Percentiles rank a stretch among this genome's conserved stretches.
Conservation (phyloP, 2,113 vertebrate species). For the Corvus cornix region DNA sequence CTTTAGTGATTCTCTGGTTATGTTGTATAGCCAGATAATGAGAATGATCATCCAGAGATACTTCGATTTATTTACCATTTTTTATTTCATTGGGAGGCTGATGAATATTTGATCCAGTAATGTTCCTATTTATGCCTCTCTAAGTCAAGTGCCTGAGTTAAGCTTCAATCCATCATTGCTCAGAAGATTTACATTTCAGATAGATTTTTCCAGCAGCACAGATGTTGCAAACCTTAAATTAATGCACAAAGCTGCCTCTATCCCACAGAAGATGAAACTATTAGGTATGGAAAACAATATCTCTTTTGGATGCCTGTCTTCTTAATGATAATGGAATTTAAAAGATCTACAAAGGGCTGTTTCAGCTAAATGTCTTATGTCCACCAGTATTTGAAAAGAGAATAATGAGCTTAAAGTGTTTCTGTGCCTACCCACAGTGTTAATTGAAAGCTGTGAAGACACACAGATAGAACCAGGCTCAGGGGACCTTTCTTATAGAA, state of each 20-base stretch:
- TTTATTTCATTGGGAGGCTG: conserved; percentile 8
- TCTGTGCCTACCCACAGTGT: not conserved
- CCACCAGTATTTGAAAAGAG: not conserved
- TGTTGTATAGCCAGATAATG: conserved; percentile 22
- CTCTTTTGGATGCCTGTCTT: not conserved
- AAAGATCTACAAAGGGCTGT: not conserved
- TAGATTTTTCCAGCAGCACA: not conserved
- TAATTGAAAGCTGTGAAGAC: conserved; percentile 41
- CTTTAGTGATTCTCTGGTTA: not conserved
- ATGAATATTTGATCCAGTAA: conserved; percentile 1
- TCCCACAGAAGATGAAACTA: not conserved
- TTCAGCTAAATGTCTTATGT: conserved; percentile 13
- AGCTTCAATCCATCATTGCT: not conserved
- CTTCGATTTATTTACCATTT: conserved; percentile 32
- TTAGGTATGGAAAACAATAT: not conserved
- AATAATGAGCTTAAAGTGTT: conserved; percentile 11
- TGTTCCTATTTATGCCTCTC: not conserved
- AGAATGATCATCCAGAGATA: conserved; percentile 1
- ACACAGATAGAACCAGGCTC: not conserved
- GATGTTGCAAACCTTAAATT: conserved; percentile 28
- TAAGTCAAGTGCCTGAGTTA: not conserved
- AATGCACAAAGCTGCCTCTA: conserved; percentile 1
- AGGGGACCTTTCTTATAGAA: not conserved
- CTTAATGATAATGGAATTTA: conserved; percentile 24
- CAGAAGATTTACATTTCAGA: conserved; percentile 34